Evolutionary conservation across 2,113 vertebrate genomes (phyloP).

Genomic region (Gadus macrocephalus): DNA sequence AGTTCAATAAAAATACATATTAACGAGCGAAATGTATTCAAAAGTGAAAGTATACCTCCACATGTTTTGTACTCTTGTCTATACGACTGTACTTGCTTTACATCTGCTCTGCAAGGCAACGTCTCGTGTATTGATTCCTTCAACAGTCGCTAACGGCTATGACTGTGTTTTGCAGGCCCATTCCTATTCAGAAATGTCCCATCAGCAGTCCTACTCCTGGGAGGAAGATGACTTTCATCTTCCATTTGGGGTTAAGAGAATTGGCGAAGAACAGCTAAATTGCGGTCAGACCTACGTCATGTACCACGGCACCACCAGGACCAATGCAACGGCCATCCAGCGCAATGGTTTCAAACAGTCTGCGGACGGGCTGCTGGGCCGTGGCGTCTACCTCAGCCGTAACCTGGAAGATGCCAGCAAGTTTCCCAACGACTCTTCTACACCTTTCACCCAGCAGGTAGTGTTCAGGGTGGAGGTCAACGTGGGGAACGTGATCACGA

Average conservation of each 20-base stretch:
- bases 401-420: conserved; percentile 53
- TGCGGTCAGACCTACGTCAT: conserved; percentile 39
- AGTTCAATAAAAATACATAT: too few species aligned
- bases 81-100: background rate
- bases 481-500: conserved; percentile 48
- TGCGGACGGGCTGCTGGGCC: conserved; percentile 50
- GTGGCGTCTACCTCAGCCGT: conserved; percentile 63
- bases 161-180: background rate
- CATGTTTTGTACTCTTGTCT: too few species aligned
- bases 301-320: conserved; percentile 66
- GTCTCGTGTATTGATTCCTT: too few species aligned
- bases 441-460: background rate
- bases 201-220: conserved; percentile 18
- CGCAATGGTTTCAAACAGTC: conserved; percentile 8
- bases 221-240: conserved; percentile 45
- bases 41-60: too few species aligned
- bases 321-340: background rate
- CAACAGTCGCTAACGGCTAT: too few species aligned
- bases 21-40: too few species aligned
- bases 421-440: conserved; percentile 39
- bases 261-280: rapidly evolving
- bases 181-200: too few species aligned
- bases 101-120: too few species aligned
- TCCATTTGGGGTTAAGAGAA: rapidly evolving
- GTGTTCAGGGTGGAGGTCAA: conserved; percentile 42